Evolutionary conservation across 2,888 invertebrate genomes (phyloP).

Genomic region (Acrobasis repandana): DNA sequence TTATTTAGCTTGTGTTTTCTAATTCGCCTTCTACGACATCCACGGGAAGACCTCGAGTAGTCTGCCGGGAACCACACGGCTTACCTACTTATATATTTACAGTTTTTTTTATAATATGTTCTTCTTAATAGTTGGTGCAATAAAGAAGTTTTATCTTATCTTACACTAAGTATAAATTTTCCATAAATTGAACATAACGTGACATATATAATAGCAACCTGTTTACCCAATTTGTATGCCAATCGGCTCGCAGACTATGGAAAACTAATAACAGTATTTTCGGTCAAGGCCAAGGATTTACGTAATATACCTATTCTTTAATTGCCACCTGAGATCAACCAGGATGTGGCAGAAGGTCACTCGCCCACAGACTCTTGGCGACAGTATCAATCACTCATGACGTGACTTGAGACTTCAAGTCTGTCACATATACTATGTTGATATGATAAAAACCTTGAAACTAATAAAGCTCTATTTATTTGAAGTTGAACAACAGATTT

Average conservation of each 20-base stretch:
- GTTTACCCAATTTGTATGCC: background rate
- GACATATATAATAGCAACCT: background rate
- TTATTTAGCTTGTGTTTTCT: no score
- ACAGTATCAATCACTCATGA: slow-evolving; percentile 27
- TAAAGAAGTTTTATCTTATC: no score
- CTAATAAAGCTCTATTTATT: slow-evolving; percentile 43
- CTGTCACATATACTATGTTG: slow-evolving; percentile 3
- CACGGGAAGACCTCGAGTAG: no score
- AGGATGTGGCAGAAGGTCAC: slow-evolving; percentile 70
- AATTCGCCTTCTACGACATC: no score
- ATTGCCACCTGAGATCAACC: slow-evolving; percentile 40
- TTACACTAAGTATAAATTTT: no score
- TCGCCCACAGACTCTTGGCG: slow-evolving; percentile 37
- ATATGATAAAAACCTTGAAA: slow-evolving; percentile 49
- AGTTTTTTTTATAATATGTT: no score
- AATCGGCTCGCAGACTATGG: background rate
- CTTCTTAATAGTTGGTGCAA: no score
- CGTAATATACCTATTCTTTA: slow-evolving; percentile 51
- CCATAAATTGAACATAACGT: background rate
- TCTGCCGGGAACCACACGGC: no score
- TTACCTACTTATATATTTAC: no score
- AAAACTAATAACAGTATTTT: slow-evolving; percentile 37
- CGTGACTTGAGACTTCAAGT: background rate
- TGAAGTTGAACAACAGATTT: slow-evolving; percentile 13
- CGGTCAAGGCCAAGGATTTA: slow-evolving; percentile 61